Evolutionary conservation across 2,888 invertebrate species (phyloP), one percentile per base, ranked within the genome.

Genomic region (Netelia inedita): DNA sequence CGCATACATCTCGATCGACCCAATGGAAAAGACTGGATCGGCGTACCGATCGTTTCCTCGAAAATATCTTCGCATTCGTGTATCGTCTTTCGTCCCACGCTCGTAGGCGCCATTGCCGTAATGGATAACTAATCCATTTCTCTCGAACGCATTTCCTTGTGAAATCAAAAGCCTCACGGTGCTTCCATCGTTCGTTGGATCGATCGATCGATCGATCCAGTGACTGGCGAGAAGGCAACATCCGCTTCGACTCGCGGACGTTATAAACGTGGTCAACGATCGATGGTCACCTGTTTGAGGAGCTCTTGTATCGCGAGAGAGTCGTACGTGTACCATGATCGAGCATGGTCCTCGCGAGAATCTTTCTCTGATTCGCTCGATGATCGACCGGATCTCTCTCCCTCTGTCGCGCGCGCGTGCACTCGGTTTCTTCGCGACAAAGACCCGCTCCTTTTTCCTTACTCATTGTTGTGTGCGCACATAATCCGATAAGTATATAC

Each of bases 211-310:
- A 75, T 75, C 23, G 35, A 43, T 57, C 35, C 43, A 59, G 61
- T 78, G 69, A 69, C 78, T 66, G 35, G 69, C 53, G 61, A 53
- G 59, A 61, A 61, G 61, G 23, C 53, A 71, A 71, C 71, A 78
- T 78, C 59, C 68, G 50, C 59, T 68, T 50, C 46, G 59, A 46
- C 50, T 19, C 68, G 16, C 16, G 14, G 5, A n/a, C 28, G 35
- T 79, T 19, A 23, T 63, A 21, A 41, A 79, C 53, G 16, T 16
- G 63, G 19, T 41, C 53, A 19, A 41, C 50, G 71, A 86, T 82
- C 76, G 82, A 85, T 82, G 84, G 86, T 82, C 86, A 85, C 86
- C 82, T 82, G 84, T 84, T 84, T 80, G 78, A 86, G 73, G 43
- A 74, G 72, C 59, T 46, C 61, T 69, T 78, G 79, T 84, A 76